Base-by-base conservation (phyloP, 2,797 vertebrate genomes). In the Garrulus glandarius region DNA sequence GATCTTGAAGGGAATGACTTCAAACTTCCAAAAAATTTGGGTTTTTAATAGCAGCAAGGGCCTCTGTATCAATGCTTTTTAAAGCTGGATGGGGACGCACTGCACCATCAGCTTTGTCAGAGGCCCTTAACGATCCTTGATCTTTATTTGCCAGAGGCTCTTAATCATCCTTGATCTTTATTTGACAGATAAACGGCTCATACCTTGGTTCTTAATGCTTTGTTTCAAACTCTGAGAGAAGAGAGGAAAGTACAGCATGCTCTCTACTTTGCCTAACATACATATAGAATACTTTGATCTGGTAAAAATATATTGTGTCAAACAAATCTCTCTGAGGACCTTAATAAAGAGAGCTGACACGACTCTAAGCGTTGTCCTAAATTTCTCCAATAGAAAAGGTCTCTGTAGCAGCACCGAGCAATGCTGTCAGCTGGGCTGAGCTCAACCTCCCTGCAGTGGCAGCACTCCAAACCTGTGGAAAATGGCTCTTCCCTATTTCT, bases 101-200 rank as follows among this genome's bases (percentile, higher is more conserved):
- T 88, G 95, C 88, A 84, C 95, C 75, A 75, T 87, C 91, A n/a
- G 93, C 94, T 96, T 96, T 95, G 95, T 96, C 94, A 91, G 91
- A 96, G 97, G 94, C 90, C 82, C 86, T 91, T 97, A 97, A 96
- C 89, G 67, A 95, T 89, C 93, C 90, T 96, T 97, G 96, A 89
- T 95, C 94, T 93, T 93, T 93, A 85, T 97, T 96, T 96, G 97
- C 96, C 96, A 93, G 92, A 95, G 96, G 95, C 93, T 93, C 87
- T 93, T 97, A 97, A 98, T 95, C 96, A 97, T 93, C 87, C 85
- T 96, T 98, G 96, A 97, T 98, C 97, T 98, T 97, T 92, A 95
- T 97, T 93, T 97, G 96, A 94, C 96, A 97, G 96, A 95, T 97
- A 96, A 98, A 97, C 64, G 95, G 71, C 85, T 94, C 71, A 64